A percentile compares a stretch with the other conserved stretches of the same genome.
phyloP scores from a whole-genome alignment of 2,888 invertebrate species.

The Tortricodes alternella region DNA sequence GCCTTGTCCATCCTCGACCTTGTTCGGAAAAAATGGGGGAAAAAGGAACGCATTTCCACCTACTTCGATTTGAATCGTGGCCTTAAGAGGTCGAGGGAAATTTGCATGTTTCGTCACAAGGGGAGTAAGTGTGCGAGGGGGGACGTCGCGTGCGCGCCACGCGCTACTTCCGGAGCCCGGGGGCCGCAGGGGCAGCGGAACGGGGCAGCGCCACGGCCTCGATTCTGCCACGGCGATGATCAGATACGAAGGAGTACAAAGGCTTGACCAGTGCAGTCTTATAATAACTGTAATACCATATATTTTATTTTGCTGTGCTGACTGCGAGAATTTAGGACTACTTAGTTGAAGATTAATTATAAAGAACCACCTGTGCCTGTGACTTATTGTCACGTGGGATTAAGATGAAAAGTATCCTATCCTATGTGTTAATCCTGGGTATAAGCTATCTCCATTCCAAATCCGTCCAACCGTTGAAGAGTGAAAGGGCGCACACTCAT shows the following conservation, averaged over 20 bases:
- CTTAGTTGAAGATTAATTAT: too few species aligned
- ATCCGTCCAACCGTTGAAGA: too few species aligned
- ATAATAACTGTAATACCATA: background rate
- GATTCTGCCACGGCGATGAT: slow-evolving; percentile 53
- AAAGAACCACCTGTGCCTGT: too few species aligned
- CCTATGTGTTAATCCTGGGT: too few species aligned
- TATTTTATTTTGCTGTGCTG: background rate
- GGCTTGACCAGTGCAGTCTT: slow-evolving; percentile 41
- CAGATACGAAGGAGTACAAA: slow-evolving; percentile 57
- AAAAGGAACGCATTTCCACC: slow-evolving; percentile 60
- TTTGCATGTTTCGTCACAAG: slow-evolving; percentile 40
- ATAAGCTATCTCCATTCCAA: too few species aligned
- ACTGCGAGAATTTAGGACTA: background rate
- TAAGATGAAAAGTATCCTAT: too few species aligned
- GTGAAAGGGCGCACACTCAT: too few species aligned
- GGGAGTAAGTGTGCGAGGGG: slow-evolving; percentile 29
- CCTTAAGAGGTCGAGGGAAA: slow-evolving; percentile 36
- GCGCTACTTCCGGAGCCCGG: slow-evolving; percentile 64
- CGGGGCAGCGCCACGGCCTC: slow-evolving; percentile 59
- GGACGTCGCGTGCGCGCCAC: slow-evolving; percentile 64
- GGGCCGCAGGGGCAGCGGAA: slow-evolving; percentile 22
- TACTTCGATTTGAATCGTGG: slow-evolving; percentile 50
- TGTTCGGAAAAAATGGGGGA: slow-evolving; percentile 47
- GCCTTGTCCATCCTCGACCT: slow-evolving; percentile 50
- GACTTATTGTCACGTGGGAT: too few species aligned